phyloP scores from a whole-genome alignment of 1,140 invertebrate genomes.

The Drosophila mayri region DNA sequence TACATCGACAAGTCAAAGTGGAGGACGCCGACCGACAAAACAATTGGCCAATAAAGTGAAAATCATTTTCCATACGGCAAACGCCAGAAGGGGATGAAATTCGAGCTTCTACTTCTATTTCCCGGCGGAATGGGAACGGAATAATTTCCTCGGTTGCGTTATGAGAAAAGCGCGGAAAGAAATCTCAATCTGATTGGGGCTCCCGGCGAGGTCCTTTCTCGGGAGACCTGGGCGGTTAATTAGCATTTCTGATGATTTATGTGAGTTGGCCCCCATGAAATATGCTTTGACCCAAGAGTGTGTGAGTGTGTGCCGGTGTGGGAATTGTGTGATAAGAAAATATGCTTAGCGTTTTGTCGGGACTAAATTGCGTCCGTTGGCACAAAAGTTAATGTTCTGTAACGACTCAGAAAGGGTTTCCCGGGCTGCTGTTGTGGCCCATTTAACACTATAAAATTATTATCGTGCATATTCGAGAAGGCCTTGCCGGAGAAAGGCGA shows the following conservation, averaged over 20 bases:
- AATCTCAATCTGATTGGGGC: slow-evolving; percentile 26
- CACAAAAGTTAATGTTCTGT: slow-evolving; percentile 77
- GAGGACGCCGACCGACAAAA: slow-evolving; percentile 31
- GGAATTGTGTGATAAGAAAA: slow-evolving; percentile 72
- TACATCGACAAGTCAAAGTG: slow-evolving; percentile 44
- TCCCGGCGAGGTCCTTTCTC: slow-evolving; percentile 9
- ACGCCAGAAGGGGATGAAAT: not conserved
- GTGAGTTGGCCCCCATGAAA: slow-evolving; percentile 51
- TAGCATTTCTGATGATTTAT: slow-evolving; percentile 78
- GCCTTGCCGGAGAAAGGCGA: slow-evolving; percentile 27
- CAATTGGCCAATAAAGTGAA: slow-evolving; percentile 36
- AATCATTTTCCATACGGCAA: slow-evolving; percentile 35
- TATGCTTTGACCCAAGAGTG: slow-evolving; percentile 47
- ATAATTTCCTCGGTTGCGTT: slow-evolving; percentile 2
- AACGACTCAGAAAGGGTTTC: slow-evolving; percentile 68
- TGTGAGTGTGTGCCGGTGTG: not conserved
- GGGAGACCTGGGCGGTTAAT: slow-evolving; percentile 55
- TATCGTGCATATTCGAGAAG: slow-evolving; percentile 70
- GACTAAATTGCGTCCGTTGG: slow-evolving; percentile 56
- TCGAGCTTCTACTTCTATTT: slow-evolving; percentile 1
- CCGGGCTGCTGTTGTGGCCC: slow-evolving; percentile 39
- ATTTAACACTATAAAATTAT: slow-evolving; percentile 83
- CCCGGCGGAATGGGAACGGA: slow-evolving; percentile 1
- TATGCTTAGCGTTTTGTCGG: slow-evolving; percentile 63
- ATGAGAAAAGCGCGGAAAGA: slow-evolving; percentile 16